A percentile compares a stretch with the other conserved stretches of the same genome.
Conservation (phyloP, 2,797 vertebrate genomes). For the Cuculus canorus region DNA sequence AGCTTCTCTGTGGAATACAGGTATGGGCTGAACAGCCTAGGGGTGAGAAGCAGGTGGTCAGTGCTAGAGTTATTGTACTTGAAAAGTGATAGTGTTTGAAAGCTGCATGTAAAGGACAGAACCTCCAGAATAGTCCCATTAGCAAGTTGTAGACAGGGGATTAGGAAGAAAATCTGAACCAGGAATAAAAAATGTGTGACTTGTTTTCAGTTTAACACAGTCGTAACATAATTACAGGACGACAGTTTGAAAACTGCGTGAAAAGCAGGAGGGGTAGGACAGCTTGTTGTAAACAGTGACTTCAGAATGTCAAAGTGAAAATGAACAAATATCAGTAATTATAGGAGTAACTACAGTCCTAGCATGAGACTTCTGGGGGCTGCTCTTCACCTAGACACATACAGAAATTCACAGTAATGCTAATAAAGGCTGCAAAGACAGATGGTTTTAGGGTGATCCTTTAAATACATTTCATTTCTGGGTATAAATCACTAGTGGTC, state of each 20-base stretch:
- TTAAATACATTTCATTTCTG: background rate
- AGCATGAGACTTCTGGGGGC: background rate
- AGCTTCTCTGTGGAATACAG: background rate
- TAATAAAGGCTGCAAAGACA: background rate
- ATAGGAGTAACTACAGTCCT: background rate
- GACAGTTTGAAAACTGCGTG: background rate
- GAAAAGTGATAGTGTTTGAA: background rate
- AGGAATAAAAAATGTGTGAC: background rate
- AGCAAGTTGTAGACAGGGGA: background rate
- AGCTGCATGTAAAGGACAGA: background rate
- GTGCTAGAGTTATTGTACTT: background rate
- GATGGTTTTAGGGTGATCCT: background rate
- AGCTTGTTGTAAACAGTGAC: background rate
- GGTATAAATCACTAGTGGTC: background rate
- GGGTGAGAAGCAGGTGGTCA: rapidly evolving
- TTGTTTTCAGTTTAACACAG: background rate
- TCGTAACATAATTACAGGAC: background rate
- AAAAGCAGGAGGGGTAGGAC: background rate
- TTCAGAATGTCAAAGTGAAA: background rate
- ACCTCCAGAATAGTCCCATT: background rate
- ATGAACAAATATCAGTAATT: background rate
- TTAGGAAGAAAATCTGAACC: background rate
- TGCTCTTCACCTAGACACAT: background rate
- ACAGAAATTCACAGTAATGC: background rate
- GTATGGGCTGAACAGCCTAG: background rate